Percentiles rank a stretch among this genome's conserved stretches.
These are phyloP conservation scores for Cybosia mesomella DNA, from an alignment of 2,888 invertebrate species.

Conservation along the genomic window DNA sequence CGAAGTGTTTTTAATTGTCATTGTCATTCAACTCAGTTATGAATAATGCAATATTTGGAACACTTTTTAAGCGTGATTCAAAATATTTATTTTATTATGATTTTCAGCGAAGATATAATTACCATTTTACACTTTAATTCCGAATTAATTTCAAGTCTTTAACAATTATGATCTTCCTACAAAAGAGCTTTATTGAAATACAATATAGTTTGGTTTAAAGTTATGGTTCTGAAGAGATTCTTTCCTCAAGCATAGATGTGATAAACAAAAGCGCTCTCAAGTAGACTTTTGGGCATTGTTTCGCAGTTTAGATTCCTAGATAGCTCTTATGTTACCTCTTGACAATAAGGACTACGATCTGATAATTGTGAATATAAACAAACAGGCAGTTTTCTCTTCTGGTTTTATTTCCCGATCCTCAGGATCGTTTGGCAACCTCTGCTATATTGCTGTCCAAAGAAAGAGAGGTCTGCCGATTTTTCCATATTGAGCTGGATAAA, in stretches of 20 bases:
- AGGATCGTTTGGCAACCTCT: slow-evolving; percentile 12
- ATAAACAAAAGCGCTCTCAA: slow-evolving; percentile 32
- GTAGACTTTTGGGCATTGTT: slow-evolving; percentile 29
- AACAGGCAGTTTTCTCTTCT: slow-evolving; percentile 44
- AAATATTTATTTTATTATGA: no score
- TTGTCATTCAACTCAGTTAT: no score
- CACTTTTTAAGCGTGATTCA: no score
- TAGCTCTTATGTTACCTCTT: slow-evolving; percentile 37
- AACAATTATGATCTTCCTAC: not conserved
- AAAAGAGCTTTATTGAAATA: not conserved
- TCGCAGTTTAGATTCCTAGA: slow-evolving; percentile 38
- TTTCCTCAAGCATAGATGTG: slow-evolving; percentile 33
- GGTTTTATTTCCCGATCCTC: slow-evolving; percentile 28
- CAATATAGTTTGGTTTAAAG: not conserved
- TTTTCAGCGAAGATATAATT: no score
- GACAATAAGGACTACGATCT: slow-evolving; percentile 46
- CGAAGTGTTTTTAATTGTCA: no score
- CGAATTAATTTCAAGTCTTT: not conserved
- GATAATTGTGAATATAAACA: slow-evolving; percentile 52
- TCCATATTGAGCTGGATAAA: no score
- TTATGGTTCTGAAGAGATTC: not conserved
- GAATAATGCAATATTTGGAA: no score
- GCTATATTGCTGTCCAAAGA: not conserved
- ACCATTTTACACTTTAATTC: no score
- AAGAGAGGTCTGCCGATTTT: no score